These are phyloP conservation scores for Mobula birostris DNA, from an alignment of 2,113 vertebrate genomes.

Conservation along the genomic window DNA sequence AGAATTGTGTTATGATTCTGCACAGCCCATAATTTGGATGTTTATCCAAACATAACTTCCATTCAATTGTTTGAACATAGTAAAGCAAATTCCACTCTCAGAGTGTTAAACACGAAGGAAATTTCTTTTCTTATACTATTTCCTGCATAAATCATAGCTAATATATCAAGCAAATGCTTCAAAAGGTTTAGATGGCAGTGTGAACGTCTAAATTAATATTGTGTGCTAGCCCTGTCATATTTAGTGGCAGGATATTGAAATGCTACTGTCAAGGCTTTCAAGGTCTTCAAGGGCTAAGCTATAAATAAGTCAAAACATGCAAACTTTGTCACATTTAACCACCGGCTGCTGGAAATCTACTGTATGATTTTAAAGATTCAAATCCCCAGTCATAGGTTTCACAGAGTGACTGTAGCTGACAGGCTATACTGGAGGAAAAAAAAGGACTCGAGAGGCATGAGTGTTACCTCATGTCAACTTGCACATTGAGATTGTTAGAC, in stretches of 20 bases:
- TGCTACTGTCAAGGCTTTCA: constrained; percentile 25
- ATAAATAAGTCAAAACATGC: constrained; percentile 36
- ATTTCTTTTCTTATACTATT: background rate
- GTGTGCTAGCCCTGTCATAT: constrained; percentile 35
- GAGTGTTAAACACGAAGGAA: background rate
- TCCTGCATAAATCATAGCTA: background rate
- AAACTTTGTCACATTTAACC: constrained; percentile 36
- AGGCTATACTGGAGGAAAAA: background rate
- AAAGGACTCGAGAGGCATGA: background rate
- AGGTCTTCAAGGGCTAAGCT: constrained; percentile 32
- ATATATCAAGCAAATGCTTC: constrained; percentile 9
- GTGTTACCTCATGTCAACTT: constrained; percentile 31
- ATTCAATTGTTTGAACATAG: background rate
- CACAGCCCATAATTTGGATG: background rate
- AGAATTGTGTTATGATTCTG: background rate
- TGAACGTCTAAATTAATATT: constrained; percentile 30
- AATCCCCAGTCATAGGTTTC: constrained; percentile 13
- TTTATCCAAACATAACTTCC: background rate
- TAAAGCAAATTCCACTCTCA: background rate
- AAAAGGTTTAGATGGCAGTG: constrained; percentile 29
- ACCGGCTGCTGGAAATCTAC: constrained; percentile 11
- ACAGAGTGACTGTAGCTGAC: background rate
- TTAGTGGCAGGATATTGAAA: constrained; percentile 28
- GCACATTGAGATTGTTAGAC: constrained; percentile 3
- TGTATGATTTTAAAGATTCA: constrained; percentile 18